phyloP scores from a whole-genome alignment of 2,888 invertebrate species.

The Eilema caniola region DNA sequence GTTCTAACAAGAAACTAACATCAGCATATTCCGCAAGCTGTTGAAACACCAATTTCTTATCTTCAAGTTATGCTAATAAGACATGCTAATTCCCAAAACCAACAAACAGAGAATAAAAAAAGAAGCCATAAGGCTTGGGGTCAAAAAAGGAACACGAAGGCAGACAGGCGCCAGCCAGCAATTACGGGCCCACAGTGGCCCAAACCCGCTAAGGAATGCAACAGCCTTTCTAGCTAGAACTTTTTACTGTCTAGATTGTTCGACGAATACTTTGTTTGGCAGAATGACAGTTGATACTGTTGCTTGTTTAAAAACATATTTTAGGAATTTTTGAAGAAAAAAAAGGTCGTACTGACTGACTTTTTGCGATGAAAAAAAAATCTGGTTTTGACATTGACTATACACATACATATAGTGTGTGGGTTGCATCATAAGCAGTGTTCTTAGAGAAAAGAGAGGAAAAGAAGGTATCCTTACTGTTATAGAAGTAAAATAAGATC shows the following conservation, averaged over 20 bases:
- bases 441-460: too few species aligned
- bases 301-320: slow-evolving; percentile 12
- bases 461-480: too few species aligned
- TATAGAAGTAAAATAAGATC: too few species aligned
- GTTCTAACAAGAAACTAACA: slow-evolving; percentile 16
- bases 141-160: slow-evolving; percentile 77
- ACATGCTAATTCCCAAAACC: slow-evolving; percentile 87
- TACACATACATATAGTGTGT: not conserved
- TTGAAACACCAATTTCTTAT: slow-evolving; percentile 83
- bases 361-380: not conserved
- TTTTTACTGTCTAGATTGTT: slow-evolving; percentile 70
- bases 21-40: slow-evolving; percentile 54
- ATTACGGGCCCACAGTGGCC: slow-evolving; percentile 73
- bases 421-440: not conserved
- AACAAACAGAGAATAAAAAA: slow-evolving; percentile 79
- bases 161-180: slow-evolving; percentile 83
- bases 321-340: slow-evolving; percentile 2
- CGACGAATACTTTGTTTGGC: slow-evolving; percentile 53
- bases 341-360: not conserved
- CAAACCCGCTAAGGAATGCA: slow-evolving; percentile 53
- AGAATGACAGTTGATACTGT: slow-evolving; percentile 48
- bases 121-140: slow-evolving; percentile 48
- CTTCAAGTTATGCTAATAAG: slow-evolving; percentile 85
- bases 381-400: not conserved
- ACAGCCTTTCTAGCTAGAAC: slow-evolving; percentile 63